Evolutionary conservation across 1,140 invertebrate species (phyloP), one percentile per base, ranked within the genome.

Genomic region (Varroa destructor): DNA sequence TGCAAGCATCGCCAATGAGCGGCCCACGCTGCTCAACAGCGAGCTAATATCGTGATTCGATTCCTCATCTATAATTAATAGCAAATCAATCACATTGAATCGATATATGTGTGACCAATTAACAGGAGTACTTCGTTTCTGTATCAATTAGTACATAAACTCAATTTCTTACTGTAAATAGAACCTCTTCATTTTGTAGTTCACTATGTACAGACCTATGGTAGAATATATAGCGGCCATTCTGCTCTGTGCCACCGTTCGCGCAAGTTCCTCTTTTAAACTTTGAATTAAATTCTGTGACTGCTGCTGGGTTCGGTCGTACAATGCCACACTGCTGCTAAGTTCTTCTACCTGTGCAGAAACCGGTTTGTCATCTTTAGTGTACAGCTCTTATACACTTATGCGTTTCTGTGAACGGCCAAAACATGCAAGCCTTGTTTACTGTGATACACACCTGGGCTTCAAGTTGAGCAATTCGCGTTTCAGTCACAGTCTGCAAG

Each of bases 1-100:
- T 12, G 40, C 61, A 37, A 67, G 61, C 61, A 67, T 67, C 12
- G 61, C 61, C 37, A 67, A 67, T 25, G 61, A 43, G 12, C 61
- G 61, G 46, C 61, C 61, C 61, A 67, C 40, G 12, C 40, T 36
- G 12, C 3, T 67, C 14, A 67, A 40, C 12, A 67, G 37, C 37
- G 61, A 67, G 61, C 61, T 67, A 12, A 67, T 37, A 67, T 67
- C 61, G 61, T 67, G 61, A 37, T 67, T 67, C 3, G 61, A 67
- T 37, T 67, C 61, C 36, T 67, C 61, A 14, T 67, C 61, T 67
- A 37, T 12, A 67, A 67, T 67, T 40, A 12, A 58, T 36, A 25
- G 25, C 25, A 25, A 25, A 25, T 25, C 25, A 25, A 25, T 51
- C 4, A 51, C 46, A 51, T 51, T 51, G 8, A 25, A 25, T 25